phyloP scores from a whole-genome alignment of 2,113 vertebrate species.

The Coryphaenoides rupestris region DNA sequence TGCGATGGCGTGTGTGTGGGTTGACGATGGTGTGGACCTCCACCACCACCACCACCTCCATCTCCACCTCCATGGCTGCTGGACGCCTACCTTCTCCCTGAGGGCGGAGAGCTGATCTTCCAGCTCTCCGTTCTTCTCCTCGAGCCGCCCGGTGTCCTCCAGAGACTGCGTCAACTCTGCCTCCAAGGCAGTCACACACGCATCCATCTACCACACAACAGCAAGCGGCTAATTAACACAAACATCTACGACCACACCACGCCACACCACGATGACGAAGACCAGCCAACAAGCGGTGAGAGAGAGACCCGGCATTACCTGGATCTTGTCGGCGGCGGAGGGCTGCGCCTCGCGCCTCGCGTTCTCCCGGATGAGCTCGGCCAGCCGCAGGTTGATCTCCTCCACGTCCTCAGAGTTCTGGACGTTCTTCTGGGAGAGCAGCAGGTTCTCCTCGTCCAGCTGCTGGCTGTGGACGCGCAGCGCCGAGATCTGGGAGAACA shows the following conservation, averaged over 20 bases:
- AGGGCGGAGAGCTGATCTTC: slow-evolving; percentile 70
- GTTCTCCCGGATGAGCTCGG: slow-evolving; percentile 63
- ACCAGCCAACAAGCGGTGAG: too few relatives aligned
- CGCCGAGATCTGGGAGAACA: slow-evolving; percentile 75
- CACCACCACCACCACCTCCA: too few relatives aligned
- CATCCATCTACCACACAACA: slow-evolving; percentile 54
- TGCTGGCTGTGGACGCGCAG: slow-evolving; percentile 78
- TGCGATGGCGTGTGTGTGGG: too few relatives aligned
- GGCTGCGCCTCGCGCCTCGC: slow-evolving; percentile 51
- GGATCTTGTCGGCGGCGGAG: slow-evolving; percentile 59
- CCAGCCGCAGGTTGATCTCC: slow-evolving; percentile 74
- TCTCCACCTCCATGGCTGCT: too few relatives aligned
- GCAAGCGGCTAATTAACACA: too few relatives aligned
- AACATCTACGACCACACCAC: too few relatives aligned
- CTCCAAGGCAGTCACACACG: slow-evolving; percentile 78
- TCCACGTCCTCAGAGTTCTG: slow-evolving; percentile 72
- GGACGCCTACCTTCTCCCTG: slow-evolving; percentile 58
- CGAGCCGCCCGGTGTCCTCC: slow-evolving; percentile 66
- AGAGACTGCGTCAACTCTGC: slow-evolving; percentile 77
- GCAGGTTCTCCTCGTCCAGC: slow-evolving; percentile 78
- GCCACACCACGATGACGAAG: too few relatives aligned
- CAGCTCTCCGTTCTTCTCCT: slow-evolving; percentile 79
- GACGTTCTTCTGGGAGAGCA: slow-evolving; percentile 76
- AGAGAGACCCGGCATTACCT: too few relatives aligned
- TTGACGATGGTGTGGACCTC: too few relatives aligned